Evolutionary conservation across 2,888 invertebrate genomes (phyloP), one percentile per base, ranked within the genome.

Genomic region (Bursaphelenchus okinawaensis): DNA sequence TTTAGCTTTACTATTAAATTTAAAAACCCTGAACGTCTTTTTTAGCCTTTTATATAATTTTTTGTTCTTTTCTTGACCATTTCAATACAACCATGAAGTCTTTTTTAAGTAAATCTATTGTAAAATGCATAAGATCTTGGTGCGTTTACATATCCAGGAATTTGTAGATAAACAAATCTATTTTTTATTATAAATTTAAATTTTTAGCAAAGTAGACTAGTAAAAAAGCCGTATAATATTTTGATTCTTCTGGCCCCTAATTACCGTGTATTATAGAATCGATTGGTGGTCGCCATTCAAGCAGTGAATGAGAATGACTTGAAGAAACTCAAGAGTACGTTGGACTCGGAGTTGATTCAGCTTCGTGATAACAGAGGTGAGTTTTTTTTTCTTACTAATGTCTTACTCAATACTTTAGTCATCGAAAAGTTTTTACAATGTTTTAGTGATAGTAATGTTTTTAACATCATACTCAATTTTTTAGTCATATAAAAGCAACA

Each of bases 251-350:
- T n/a, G n/a, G n/a, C n/a, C n/a, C n/a, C n/a, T n/a, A n/a, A 16
- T 54, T 57, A 57, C 58, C 12, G 61, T 55, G 40, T 26, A 24
- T 65, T 71, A 66, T 59, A 78, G 71, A 78, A 70, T 23, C 69
- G 73, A 8, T 57, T 80, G 55, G 62, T 58, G 4, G 61, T 65
- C 19, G 76, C 78, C 4, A 70, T 80, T 27, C 68, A 71, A 23
- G 75, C 77, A 12, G 71, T 80, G 40, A 78, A 81, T 55, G 66
- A 75, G 55, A 76, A 74, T 51, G 81, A 80, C 40, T 66, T 69
- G 27, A 68, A 65, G 60, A 69, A 69, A 60, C 63, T 81, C 40
- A 66, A 68, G 31, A 63, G 70, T n/a, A 31, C 73, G 16, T 64
- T 78, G 28, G 78, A 80, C 67, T 74, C 75, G 22, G 75, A 80